Evolutionary conservation across 2,888 invertebrate genomes (phyloP).

Genomic region (Lycocerus yunnanus): DNA sequence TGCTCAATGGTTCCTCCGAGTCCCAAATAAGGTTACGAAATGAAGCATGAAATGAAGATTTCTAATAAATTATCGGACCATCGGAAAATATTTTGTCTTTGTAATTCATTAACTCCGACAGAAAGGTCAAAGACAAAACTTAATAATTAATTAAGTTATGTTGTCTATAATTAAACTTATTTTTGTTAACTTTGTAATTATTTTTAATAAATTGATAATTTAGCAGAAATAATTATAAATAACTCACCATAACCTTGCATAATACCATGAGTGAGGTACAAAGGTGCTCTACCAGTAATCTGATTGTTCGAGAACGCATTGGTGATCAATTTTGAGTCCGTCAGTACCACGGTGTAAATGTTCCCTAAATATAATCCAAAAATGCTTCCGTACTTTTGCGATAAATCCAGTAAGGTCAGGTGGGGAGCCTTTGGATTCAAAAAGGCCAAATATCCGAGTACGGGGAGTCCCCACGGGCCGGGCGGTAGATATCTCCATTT

Average conservation of each 20-base stretch:
- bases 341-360: conserved; percentile 75
- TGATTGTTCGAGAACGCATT: conserved; percentile 74
- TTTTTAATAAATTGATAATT: background rate
- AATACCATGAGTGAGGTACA: conserved; percentile 83
- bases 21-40: conserved; percentile 24
- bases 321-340: conserved; percentile 73
- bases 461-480: conserved; percentile 78
- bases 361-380: conserved; percentile 77
- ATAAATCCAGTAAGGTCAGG: conserved; percentile 67
- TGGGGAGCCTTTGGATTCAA: conserved; percentile 73
- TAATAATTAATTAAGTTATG: background rate
- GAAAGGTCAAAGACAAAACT: background rate
- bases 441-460: conserved; percentile 80
- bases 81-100: background rate
- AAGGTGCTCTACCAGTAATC: conserved; percentile 78
- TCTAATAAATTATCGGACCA: conserved; percentile 9
- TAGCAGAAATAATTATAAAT: background rate
- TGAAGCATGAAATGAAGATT: conserved; percentile 18
- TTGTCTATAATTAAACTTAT: background rate
- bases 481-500: conserved; percentile 61
- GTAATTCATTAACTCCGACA: background rate
- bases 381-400: conserved; percentile 72
- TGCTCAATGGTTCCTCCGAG: conserved; percentile 32
- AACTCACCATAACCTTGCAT: conserved; percentile 84
- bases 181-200: background rate